Evolutionary conservation across 2,888 invertebrate genomes (phyloP).

Genomic region (Ceratothoa steindachneri): DNA sequence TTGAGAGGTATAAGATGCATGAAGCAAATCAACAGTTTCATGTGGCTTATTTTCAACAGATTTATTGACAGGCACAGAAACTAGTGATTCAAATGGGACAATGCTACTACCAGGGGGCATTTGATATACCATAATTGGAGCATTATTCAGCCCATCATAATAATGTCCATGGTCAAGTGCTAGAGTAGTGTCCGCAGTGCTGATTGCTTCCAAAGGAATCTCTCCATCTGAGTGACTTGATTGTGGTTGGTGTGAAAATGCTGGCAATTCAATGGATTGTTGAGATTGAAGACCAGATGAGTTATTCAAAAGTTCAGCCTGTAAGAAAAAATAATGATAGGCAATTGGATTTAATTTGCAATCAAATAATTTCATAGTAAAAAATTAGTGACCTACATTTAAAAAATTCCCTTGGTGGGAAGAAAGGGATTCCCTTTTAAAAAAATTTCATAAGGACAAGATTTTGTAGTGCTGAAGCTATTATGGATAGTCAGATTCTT

Average conservation of each 20-base stretch:
- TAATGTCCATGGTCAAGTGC: slow-evolving; percentile 23
- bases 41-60: neutral
- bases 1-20: neutral
- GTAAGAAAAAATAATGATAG: neutral
- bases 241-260: neutral
- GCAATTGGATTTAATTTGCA: too few species aligned
- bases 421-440: too few species aligned
- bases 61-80: slow-evolving; percentile 30
- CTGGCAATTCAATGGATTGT: neutral
- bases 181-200: neutral
- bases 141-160: slow-evolving; percentile 29
- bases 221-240: neutral
- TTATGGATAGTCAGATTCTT: too few species aligned
- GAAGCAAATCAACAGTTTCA: neutral
- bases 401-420: too few species aligned
- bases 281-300: neutral
- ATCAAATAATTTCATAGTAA: too few species aligned
- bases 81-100: slow-evolving; percentile 40
- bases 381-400: too few species aligned
- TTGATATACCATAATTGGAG: slow-evolving; percentile 40
- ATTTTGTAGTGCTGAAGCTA: too few species aligned
- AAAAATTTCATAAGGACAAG: too few species aligned
- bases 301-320: neutral
- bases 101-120: slow-evolving; percentile 34
- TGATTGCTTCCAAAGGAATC: neutral